Percentiles rank a stretch among this genome's conserved stretches.
These are phyloP conservation scores for Falco cherrug DNA, from an alignment of 2,797 vertebrate species.

Conservation along the genomic window DNA sequence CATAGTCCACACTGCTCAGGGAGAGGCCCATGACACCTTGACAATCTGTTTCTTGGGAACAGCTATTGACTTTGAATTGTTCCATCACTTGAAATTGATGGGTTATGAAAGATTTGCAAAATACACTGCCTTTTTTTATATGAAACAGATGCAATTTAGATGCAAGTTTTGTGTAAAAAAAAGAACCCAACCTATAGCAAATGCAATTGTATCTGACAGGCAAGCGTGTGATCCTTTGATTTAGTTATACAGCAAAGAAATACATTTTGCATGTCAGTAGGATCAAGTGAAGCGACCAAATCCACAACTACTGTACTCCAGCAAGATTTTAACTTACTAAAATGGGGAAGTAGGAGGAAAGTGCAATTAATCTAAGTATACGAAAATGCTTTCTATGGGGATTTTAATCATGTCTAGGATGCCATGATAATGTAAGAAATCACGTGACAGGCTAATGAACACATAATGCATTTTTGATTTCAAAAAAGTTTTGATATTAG, in stretches of 20 bases:
- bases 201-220: background rate
- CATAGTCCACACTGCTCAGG: background rate
- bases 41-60: background rate
- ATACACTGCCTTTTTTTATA: background rate
- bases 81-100: background rate
- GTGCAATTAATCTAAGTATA: background rate
- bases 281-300: background rate
- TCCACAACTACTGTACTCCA: background rate
- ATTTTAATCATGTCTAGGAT: background rate
- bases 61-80: constrained; percentile 3
- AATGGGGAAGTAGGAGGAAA: background rate
- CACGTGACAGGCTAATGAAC: background rate
- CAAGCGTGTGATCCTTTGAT: background rate
- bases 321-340: background rate
- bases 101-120: background rate
- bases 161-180: constrained; percentile 24
- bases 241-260: constrained; percentile 16
- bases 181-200: background rate
- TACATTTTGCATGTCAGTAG: background rate
- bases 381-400: background rate
- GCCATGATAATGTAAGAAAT: background rate
- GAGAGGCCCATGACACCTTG: background rate
- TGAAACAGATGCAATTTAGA: background rate
- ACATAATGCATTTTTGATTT: background rate
- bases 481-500: background rate